A percentile compares a stretch with the other conserved stretches of the same genome.
Evolutionary conservation across 2,113 vertebrate species (phyloP).

Genomic region (Pedionomus torquatus): DNA sequence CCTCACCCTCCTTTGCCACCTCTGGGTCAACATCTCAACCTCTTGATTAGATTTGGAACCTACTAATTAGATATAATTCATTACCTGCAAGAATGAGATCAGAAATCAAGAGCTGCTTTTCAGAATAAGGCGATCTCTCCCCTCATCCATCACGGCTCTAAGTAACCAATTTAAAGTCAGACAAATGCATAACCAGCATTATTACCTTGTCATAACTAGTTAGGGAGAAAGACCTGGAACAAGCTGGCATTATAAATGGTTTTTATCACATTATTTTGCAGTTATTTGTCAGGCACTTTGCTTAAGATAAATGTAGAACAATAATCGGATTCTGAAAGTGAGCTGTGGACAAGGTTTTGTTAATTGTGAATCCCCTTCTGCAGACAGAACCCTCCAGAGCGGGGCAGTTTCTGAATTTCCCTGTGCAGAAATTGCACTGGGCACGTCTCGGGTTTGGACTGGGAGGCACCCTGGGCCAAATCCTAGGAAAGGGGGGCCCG

Average conservation of each 20-base stretch:
- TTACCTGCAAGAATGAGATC: slow-evolving; percentile 94
- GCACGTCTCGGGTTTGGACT: background rate
- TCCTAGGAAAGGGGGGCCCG: background rate
- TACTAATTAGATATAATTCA: slow-evolving; percentile 99
- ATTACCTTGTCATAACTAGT: slow-evolving; percentile 99
- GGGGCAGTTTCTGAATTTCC: background rate
- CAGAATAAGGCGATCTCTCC: slow-evolving; percentile 88
- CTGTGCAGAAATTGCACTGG: background rate
- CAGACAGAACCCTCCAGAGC: background rate
- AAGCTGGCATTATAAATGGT: slow-evolving; percentile 88
- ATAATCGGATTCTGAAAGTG: slow-evolving; percentile 88
- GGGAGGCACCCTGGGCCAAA: background rate
- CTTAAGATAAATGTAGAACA: slow-evolving; percentile 92
- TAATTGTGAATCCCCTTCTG: slow-evolving; percentile 55
- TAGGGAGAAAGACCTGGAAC: slow-evolving; percentile 89
- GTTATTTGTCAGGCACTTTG: slow-evolving; percentile 95
- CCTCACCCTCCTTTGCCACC: slow-evolving; percentile 61
- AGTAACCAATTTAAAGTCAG: slow-evolving; percentile 98
- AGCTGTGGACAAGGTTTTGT: slow-evolving; percentile 71
- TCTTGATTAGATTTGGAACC: slow-evolving; percentile 93
- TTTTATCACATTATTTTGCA: slow-evolving; percentile 98
- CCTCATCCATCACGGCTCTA: slow-evolving; percentile 98
- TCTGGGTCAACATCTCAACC: slow-evolving; percentile 89
- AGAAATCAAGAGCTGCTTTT: slow-evolving; percentile 94
- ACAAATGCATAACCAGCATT: slow-evolving; percentile 91